Evolutionary conservation across 1,140 invertebrate genomes (phyloP).

Genomic region (Venustaconcha ellipsiformis): DNA sequence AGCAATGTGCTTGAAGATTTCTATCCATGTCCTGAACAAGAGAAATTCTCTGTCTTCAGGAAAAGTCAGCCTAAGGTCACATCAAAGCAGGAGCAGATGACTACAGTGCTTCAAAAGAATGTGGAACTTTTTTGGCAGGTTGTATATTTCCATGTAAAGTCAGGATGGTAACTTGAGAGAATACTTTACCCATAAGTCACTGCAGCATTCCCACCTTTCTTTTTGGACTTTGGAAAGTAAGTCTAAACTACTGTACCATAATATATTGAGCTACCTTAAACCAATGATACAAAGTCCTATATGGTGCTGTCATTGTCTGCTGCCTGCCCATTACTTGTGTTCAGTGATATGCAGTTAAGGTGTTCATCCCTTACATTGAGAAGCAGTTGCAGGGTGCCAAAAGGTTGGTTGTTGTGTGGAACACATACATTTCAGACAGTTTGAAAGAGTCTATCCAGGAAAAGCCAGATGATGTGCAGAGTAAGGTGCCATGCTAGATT

Average conservation of each 20-base stretch:
- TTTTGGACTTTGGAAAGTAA: constrained; percentile 8
- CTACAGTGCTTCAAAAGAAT: constrained; percentile 9
- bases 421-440: constrained; percentile 17
- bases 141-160: constrained; percentile 21
- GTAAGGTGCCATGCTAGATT: neutral
- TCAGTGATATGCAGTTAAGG: constrained; percentile 4
- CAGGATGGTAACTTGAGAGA: constrained; percentile 10
- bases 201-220: neutral
- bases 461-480: neutral
- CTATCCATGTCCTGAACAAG: constrained; percentile 2
- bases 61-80: neutral
- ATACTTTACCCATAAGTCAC: constrained; percentile 18
- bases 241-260: neutral
- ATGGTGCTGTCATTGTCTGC: constrained; percentile 6
- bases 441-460: constrained; percentile 7
- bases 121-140: constrained; percentile 13
- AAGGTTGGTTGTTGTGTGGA: constrained; percentile 27
- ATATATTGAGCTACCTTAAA: neutral
- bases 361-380: constrained; percentile 9
- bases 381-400: neutral
- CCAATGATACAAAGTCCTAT: neutral
- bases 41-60: constrained; percentile 2
- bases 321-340: neutral
- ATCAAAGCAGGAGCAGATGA: constrained; percentile 4
- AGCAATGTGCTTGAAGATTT: neutral